phyloP scores from a whole-genome alignment of 2,888 invertebrate species.

The Agrenia bidenticulata region DNA sequence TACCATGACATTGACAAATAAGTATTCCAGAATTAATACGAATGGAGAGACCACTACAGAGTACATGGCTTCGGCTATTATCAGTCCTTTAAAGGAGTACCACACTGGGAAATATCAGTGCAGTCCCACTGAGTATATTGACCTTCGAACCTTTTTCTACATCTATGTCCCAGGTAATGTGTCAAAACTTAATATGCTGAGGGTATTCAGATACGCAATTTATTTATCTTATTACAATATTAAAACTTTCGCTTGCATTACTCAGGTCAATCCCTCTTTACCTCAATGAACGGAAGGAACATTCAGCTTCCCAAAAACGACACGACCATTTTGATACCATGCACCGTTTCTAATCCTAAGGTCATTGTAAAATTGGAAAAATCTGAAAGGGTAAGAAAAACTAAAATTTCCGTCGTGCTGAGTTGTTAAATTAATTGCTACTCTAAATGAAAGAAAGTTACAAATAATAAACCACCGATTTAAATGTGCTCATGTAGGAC shows the following conservation, averaged over 20 bases:
- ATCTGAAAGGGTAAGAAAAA: slow-evolving; percentile 33
- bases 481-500: slow-evolving; percentile 24
- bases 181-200: slow-evolving; percentile 10
- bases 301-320: slow-evolving; percentile 44
- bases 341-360: slow-evolving; percentile 47
- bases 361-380: slow-evolving; percentile 43
- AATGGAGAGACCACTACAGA: slow-evolving; percentile 24
- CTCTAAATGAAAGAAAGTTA: too few relatives aligned
- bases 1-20: slow-evolving; percentile 32
- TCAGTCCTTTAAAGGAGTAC: slow-evolving; percentile 44
- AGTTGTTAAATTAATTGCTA: background rate
- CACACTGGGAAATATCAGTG: slow-evolving; percentile 51
- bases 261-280: slow-evolving; percentile 44
- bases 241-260: slow-evolving; percentile 17
- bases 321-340: slow-evolving; percentile 41
- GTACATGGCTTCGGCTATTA: slow-evolving; percentile 38
- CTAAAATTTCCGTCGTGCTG: background rate
- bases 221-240: too few relatives aligned
- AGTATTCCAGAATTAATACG: slow-evolving; percentile 26
- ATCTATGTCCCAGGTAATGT: slow-evolving; percentile 50
- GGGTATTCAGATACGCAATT: too few relatives aligned
- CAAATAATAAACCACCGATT: background rate
- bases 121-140: slow-evolving; percentile 35
- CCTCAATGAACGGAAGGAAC: slow-evolving; percentile 35
- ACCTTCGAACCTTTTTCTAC: slow-evolving; percentile 38